Conservation (phyloP, 2,888 invertebrate species). For the Micoletzkya japonica region DNA sequence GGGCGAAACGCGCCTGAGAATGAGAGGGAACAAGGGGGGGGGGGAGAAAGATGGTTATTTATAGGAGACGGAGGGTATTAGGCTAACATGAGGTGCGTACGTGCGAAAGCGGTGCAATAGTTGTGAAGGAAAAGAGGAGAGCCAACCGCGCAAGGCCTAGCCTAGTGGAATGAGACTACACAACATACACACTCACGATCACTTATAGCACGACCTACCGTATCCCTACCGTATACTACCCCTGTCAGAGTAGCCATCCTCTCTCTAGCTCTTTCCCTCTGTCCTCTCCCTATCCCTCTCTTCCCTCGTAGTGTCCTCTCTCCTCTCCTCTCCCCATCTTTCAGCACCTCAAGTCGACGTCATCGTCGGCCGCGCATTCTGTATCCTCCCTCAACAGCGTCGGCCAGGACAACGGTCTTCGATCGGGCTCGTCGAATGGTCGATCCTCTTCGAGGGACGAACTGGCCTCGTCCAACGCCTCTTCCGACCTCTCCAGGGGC, state of each 20-base stretch:
- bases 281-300: not conserved
- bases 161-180: no score
- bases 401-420: constrained; percentile 34
- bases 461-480: constrained; percentile 37
- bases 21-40: not conserved
- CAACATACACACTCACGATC: no score
- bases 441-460: not conserved
- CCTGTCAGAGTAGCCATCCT: not conserved
- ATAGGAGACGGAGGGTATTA: not conserved
- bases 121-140: no score
- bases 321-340: constrained; percentile 5
- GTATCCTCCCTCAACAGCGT: constrained; percentile 36
- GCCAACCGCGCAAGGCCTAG: no score
- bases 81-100: not conserved
- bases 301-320: not conserved
- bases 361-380: not conserved
- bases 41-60: not conserved
- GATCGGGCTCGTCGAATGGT: constrained; percentile 1
- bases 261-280: not conserved
- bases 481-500: constrained; percentile 38
- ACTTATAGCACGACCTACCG: no score
- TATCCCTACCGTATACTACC: no score
- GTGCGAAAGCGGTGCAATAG: no score
- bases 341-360: constrained; percentile 37
- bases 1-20: not conserved